A percentile compares a stretch with the other conserved stretches of the same genome.
Evolutionary conservation across 2,113 vertebrate species (phyloP).

Genomic region (Ifrita kowaldi): DNA sequence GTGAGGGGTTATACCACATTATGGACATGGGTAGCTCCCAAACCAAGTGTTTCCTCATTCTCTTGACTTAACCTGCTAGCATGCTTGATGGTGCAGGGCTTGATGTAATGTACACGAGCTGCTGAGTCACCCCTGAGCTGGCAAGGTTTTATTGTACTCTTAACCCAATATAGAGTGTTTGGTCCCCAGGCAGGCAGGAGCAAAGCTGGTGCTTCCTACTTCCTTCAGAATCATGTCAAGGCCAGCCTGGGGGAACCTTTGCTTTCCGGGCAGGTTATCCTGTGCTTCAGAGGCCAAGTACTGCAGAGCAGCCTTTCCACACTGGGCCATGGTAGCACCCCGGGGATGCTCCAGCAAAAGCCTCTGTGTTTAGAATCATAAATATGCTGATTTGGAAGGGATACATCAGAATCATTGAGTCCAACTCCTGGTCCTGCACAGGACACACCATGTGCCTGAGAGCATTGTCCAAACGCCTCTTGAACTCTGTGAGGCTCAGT

Average conservation of each 20-base stretch:
- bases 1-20: not conserved
- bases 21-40: accelerated
- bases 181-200: not conserved
- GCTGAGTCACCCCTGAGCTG: not conserved
- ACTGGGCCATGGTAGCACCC: not conserved
- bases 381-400: not conserved
- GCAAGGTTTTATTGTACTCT: not conserved
- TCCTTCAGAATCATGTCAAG: accelerated
- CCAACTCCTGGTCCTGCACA: not conserved
- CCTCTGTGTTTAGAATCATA: not conserved
- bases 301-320: not conserved
- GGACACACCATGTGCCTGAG: not conserved
- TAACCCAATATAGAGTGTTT: not conserved
- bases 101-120: not conserved
- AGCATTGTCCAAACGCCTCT: not conserved
- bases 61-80: not conserved
- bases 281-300: accelerated
- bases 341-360: not conserved
- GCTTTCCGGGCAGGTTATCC: not conserved
- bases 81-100: not conserved
- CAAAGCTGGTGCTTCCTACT: not conserved
- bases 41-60: not conserved
- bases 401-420: accelerated
- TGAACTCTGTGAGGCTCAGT: not conserved
- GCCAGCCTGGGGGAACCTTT: not conserved